Base-by-base conservation (phyloP, 1,140 invertebrate species). In the Drosophila pruinosa region DNA sequence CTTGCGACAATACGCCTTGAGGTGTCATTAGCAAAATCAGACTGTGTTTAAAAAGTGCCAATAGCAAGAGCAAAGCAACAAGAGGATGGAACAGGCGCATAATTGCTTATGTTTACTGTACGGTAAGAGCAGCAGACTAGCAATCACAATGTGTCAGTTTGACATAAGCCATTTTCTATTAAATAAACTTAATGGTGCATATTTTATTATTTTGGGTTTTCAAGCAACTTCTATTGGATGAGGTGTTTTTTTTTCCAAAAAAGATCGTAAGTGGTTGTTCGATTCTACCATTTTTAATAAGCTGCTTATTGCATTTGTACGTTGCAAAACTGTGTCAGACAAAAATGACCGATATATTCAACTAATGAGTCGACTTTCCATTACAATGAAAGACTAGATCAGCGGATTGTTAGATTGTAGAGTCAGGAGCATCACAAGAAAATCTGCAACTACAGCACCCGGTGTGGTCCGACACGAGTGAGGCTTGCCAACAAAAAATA, bases 91-190 rank as follows among this genome's bases (percentile, higher is more conserved):
- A 31, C 22, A 59, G 56, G 48, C 57, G 6, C 17, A 28, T 8
- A 82, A 74, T 76, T 80, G 58, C 52, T 77, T 72, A 64, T 54
- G 48, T 63, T 70, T 31, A 54, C 67, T 39, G 22, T 34, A 22
- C 4, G 34, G n/a, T 34, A 12, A 53, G 28, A 38, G 39, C n/a
- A 26, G 34, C 15, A 58, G 68, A 59, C 47, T 48, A 83, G 65
- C 77, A 80, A 79, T 79, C 77, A 72, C 82, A 82, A 83, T 69
- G 62, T 83, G 79, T 75, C 79, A 83, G 47, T 67, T 83, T 83
- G 79, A 85, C 79, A 75, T 62, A 79, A 75, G 79, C 78, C 79
- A 75, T 69, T 85, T 79, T 72, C 57, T 65, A 72, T 83, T 68
- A 83, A 83, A 83, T 83, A 75, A 85, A 83, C 80, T 65, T 70